Percentiles rank a stretch among this genome's conserved stretches.
These are phyloP conservation scores for Sebastes wilsoni DNA, from an alignment of 2,797 vertebrate species.

Conservation along the genomic window DNA sequence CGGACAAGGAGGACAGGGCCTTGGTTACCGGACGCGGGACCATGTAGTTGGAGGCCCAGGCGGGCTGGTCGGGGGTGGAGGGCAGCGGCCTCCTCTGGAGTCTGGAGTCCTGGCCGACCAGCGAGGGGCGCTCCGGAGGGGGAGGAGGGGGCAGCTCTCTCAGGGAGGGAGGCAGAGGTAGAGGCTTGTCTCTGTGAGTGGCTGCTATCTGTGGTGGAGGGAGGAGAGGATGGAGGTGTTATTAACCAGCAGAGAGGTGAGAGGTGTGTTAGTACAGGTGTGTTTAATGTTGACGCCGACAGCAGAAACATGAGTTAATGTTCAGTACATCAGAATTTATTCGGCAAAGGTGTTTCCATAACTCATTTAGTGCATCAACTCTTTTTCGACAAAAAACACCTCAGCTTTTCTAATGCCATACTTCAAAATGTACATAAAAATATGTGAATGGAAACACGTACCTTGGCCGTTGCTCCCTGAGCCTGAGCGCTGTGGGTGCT, in stretches of 20 bases:
- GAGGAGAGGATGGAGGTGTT: not conserved
- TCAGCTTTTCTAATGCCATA: too few species aligned
- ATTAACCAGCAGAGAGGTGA: not conserved
- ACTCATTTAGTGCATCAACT: too few species aligned
- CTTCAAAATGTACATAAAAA: too few species aligned
- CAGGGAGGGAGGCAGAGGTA: constrained; percentile 91
- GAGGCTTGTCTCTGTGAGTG: constrained; percentile 94
- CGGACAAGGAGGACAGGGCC: constrained; percentile 65
- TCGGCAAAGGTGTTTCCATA: too few species aligned
- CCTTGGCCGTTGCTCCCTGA: constrained; percentile 89
- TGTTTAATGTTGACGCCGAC: too few species aligned
- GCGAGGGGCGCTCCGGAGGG: constrained; percentile 89
- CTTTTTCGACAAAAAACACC: too few species aligned
- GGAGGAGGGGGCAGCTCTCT: constrained; percentile 93
- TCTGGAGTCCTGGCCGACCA: constrained; percentile 73
- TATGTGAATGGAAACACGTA: not conserved
- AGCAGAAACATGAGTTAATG: too few species aligned
- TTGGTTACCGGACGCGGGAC: constrained; percentile 85
- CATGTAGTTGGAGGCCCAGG: constrained; percentile 82
- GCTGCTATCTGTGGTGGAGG: constrained; percentile 78
- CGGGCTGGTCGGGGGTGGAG: constrained; percentile 87
- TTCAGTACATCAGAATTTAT: rapidly evolving
- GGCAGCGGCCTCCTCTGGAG: constrained; percentile 92
- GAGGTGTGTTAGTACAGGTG: not conserved
- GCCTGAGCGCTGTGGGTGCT: constrained; percentile 81